Conservation (phyloP, 2,113 vertebrate genomes). For the Catagonus wagneri region DNA sequence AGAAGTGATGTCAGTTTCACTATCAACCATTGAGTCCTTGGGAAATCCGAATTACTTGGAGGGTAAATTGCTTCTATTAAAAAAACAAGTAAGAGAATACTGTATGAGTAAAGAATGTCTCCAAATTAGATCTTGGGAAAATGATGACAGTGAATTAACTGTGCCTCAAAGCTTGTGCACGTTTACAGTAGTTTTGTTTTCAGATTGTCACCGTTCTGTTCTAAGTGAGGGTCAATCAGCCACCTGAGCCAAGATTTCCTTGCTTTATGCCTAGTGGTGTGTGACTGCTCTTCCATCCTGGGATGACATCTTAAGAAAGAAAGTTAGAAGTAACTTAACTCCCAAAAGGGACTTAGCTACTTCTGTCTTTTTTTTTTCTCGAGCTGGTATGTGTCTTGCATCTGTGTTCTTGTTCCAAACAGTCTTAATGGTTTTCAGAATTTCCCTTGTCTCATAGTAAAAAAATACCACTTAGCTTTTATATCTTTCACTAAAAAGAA, state of each 20-base stretch:
- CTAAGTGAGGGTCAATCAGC: background rate
- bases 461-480: constrained; percentile 1
- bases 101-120: background rate
- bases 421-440: constrained; percentile 19
- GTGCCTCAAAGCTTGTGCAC: background rate
- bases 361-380: background rate
- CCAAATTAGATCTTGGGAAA: background rate
- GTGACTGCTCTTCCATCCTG: background rate
- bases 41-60: background rate
- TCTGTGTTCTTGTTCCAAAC: constrained; percentile 18
- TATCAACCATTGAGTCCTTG: background rate
- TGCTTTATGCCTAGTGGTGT: background rate
- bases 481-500: background rate
- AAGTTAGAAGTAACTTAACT: background rate
- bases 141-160: background rate
- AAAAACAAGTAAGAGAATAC: constrained; percentile 6
- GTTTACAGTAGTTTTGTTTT: background rate
- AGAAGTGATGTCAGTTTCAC: background rate
- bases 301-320: background rate
- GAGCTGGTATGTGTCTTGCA: background rate
- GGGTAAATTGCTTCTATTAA: background rate
- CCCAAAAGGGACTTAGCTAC: background rate
- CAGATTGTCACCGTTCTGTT: background rate
- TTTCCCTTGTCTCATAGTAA: background rate
- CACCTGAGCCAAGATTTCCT: background rate